A percentile compares a stretch with the other conserved stretches of the same genome.
phyloP scores from a whole-genome alignment of 2,888 invertebrate species.

The Dioctria linearis region DNA sequence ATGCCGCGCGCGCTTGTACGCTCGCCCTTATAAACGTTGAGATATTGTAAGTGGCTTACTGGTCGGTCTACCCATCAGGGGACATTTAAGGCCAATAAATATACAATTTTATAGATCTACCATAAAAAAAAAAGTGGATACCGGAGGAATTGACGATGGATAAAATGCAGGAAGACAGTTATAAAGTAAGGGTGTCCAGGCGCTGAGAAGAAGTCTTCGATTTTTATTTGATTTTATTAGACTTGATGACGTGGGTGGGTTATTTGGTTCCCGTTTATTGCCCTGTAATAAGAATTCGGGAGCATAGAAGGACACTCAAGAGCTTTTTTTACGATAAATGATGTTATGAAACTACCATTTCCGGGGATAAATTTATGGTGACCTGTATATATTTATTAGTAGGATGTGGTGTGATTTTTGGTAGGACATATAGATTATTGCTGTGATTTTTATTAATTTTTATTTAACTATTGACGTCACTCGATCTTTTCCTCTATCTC shows the following conservation, averaged over 20 bases:
- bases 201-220: conserved; percentile 37
- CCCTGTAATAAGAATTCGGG: conserved; percentile 46
- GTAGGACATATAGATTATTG: too few species aligned
- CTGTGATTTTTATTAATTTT: too few species aligned
- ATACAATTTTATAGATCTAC: conserved; percentile 63
- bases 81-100: conserved; percentile 63
- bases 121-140: conserved; percentile 50
- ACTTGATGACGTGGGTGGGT: conserved; percentile 55
- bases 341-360: conserved; percentile 24
- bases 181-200: neutral
- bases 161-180: conserved; percentile 31
- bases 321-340: conserved; percentile 35
- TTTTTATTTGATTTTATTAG: conserved; percentile 58
- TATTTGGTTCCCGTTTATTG: conserved; percentile 54
- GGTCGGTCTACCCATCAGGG: conserved; percentile 53
- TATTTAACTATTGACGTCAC: too few species aligned
- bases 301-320: conserved; percentile 30
- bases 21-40: conserved; percentile 29
- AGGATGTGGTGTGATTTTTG: too few species aligned
- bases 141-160: conserved; percentile 55
- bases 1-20: neutral
- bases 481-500: too few species aligned
- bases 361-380: neutral
- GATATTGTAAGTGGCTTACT: conserved; percentile 59
- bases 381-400: too few species aligned